These are phyloP conservation scores for Sussaba pulchella DNA, from an alignment of 2,888 invertebrate species.

Conservation along the genomic window DNA sequence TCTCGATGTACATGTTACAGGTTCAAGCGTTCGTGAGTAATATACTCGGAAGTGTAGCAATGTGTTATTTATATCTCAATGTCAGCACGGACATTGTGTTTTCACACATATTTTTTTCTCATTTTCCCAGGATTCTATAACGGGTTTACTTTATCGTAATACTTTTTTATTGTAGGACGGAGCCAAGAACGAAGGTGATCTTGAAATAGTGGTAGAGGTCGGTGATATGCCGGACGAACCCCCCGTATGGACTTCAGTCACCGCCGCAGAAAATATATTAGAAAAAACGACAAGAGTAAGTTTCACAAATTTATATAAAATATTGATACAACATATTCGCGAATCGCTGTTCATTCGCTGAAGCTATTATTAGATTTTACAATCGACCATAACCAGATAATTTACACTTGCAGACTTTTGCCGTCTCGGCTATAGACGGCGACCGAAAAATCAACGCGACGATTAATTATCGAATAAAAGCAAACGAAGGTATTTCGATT, in stretches of 20 bases:
- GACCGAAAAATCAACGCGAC: constrained; percentile 86
- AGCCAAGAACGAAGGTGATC: constrained; percentile 83
- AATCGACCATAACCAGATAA: constrained; percentile 29
- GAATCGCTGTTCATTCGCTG: too few relatives aligned
- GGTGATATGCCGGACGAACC: constrained; percentile 86
- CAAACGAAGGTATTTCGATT: constrained; percentile 36
- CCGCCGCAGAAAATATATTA: constrained; percentile 86
- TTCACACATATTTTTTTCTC: not conserved
- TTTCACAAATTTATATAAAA: not conserved
- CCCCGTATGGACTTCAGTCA: constrained; percentile 87
- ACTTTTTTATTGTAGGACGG: constrained; percentile 82
- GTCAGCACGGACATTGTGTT: too few relatives aligned
- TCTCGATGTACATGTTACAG: constrained; percentile 86
- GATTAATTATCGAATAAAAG: constrained; percentile 85
- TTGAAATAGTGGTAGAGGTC: constrained; percentile 86
- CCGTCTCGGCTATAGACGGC: constrained; percentile 87
- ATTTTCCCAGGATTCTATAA: too few relatives aligned
- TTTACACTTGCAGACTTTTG: constrained; percentile 80
- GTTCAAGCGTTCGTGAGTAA: constrained; percentile 86
- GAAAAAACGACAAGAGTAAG: constrained; percentile 85
- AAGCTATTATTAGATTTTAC: not conserved
- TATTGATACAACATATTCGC: not conserved
- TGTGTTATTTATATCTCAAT: too few relatives aligned
- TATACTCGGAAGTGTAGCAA: not conserved
- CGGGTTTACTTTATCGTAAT: too few relatives aligned